Percentiles rank a stretch among this genome's conserved stretches.
Evolutionary conservation across 2,888 invertebrate species (phyloP).

Genomic region (Cepaea hortensis): DNA sequence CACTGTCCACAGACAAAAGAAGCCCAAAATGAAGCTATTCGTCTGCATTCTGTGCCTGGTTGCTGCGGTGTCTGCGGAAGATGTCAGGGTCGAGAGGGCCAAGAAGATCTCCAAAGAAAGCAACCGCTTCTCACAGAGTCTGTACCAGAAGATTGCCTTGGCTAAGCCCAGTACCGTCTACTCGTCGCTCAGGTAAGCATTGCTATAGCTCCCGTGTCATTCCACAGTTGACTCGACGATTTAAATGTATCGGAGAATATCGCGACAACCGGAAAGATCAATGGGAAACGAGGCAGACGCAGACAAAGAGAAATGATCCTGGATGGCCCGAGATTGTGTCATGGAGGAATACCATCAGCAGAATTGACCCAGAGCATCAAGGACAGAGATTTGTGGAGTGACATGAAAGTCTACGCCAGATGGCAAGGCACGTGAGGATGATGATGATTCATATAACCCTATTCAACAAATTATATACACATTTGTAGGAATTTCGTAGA

Average conservation of each 20-base stretch:
- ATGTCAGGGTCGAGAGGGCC: too few relatives aligned
- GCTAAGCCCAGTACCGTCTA: background rate
- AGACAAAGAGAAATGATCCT: background rate
- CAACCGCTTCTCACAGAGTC: background rate
- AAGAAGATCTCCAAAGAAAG: background rate
- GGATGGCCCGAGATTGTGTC: background rate
- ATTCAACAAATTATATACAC: slow-evolving; percentile 50
- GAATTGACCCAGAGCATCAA: too few relatives aligned
- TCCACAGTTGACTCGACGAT: background rate
- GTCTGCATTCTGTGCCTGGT: too few relatives aligned
- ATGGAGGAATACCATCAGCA: too few relatives aligned
- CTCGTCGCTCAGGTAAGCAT: background rate
- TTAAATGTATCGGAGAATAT: background rate
- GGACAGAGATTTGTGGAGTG: too few relatives aligned
- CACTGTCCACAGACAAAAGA: too few relatives aligned
- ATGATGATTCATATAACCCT: background rate
- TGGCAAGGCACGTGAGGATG: too few relatives aligned
- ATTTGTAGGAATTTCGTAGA: background rate
- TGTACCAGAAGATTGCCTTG: background rate
- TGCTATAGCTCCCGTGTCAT: background rate
- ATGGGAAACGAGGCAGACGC: too few relatives aligned
- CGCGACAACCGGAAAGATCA: background rate
- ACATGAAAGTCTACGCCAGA: too few relatives aligned
- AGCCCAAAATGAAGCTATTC: too few relatives aligned
- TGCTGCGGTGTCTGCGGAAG: too few relatives aligned